These are phyloP conservation scores for Sthenelais limicola DNA, from an alignment of 2,888 invertebrate genomes.

Conservation along the genomic window DNA sequence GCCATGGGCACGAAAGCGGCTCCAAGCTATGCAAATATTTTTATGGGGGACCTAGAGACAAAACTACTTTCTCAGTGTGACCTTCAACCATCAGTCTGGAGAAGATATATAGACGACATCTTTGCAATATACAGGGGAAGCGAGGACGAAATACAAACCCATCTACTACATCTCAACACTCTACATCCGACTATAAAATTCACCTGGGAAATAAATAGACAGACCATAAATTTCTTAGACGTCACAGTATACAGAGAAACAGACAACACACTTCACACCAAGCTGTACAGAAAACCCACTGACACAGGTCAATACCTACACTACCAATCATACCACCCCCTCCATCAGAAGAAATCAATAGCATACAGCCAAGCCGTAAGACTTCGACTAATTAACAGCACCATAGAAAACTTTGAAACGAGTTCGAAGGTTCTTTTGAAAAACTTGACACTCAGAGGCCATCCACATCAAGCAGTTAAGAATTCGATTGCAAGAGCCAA, in stretches of 20 bases:
- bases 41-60: conserved; percentile 47
- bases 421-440: not conserved
- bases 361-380: not conserved
- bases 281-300: conserved; percentile 12
- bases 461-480: too few species aligned
- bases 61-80: conserved; percentile 23
- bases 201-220: not conserved
- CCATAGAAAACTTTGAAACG: not conserved
- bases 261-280: not conserved
- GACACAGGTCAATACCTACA: conserved; percentile 4
- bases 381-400: not conserved
- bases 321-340: not conserved
- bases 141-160: not conserved
- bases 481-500: too few species aligned
- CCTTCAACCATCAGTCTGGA: conserved; percentile 35
- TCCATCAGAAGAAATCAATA: not conserved
- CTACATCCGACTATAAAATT: conserved; percentile 8
- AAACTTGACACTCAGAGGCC: not conserved
- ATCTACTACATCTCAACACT: not conserved
- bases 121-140: conserved; percentile 45
- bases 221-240: not conserved
- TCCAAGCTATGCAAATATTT: conserved; percentile 46
- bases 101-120: conserved; percentile 48
- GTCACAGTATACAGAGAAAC: not conserved
- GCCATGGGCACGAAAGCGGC: conserved; percentile 51